These are phyloP conservation scores for Crotalus helleri DNA, from an alignment of 2,113 vertebrate species.

Conservation along the genomic window DNA sequence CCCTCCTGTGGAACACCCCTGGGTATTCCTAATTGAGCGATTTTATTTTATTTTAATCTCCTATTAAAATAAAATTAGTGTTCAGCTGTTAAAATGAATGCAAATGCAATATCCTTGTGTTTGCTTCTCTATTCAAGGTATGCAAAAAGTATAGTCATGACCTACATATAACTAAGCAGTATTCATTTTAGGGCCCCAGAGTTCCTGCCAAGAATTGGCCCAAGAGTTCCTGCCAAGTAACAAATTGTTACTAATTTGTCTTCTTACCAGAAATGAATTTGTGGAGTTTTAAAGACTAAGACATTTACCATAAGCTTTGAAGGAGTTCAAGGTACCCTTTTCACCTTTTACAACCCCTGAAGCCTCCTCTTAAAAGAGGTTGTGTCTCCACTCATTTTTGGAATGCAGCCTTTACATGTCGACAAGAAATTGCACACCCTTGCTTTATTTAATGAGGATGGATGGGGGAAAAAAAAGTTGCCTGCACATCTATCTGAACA, in stretches of 20 bases:
- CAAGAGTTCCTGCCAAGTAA: background rate
- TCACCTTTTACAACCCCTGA: background rate
- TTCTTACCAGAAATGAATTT: background rate
- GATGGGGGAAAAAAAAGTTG: background rate
- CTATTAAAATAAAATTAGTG: background rate
- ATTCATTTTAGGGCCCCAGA: background rate
- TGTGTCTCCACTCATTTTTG: background rate
- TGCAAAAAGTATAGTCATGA: background rate
- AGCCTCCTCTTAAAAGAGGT: background rate
- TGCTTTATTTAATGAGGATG: background rate
- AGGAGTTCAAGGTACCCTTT: background rate
- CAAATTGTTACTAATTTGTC: background rate
- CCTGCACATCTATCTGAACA: background rate
- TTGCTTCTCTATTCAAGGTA: background rate
- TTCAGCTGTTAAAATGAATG: conserved; percentile 7
- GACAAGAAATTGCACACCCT: background rate
- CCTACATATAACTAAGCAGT: background rate
- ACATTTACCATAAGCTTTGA: background rate
- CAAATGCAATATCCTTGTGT: background rate
- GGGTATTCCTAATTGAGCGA: background rate
- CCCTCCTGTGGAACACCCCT: background rate
- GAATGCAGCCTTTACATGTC: no score
- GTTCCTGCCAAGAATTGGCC: background rate
- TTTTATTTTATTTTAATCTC: background rate
- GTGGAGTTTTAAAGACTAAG: background rate